phyloP scores from a whole-genome alignment of 37 sponge, comb jelly and placozoan genomes.

The Bolinopsis microptera region DNA sequence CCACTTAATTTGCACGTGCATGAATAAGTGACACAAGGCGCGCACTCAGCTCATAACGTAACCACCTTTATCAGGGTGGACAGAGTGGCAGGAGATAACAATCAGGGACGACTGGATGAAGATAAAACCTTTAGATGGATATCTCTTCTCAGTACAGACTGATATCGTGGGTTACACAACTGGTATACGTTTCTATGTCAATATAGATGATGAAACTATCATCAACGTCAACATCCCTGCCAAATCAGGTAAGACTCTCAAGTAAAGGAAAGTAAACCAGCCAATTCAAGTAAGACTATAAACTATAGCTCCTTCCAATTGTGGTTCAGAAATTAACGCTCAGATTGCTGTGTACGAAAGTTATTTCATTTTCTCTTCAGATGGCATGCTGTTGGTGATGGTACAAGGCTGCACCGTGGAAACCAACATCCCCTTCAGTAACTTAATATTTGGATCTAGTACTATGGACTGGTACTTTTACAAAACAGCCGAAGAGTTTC shows the following conservation, averaged over 20 bases:
- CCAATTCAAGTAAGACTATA: too few relatives aligned
- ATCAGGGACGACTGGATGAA: neutral
- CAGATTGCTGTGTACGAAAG: too few relatives aligned
- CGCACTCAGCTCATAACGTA: too few relatives aligned
- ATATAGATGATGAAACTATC: neutral
- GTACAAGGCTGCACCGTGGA: neutral
- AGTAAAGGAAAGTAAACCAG: too few relatives aligned
- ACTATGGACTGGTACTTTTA: neutral
- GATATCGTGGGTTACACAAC: neutral
- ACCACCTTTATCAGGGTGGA: neutral
- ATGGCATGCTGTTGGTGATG: neutral
- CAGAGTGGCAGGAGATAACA: neutral
- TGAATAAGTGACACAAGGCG: too few relatives aligned
- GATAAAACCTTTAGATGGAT: neutral
- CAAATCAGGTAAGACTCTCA: neutral
- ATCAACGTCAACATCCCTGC: neutral
- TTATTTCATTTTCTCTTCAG: neutral
- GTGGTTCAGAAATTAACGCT: too few relatives aligned
- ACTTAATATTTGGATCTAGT: neutral
- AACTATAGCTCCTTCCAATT: too few relatives aligned
- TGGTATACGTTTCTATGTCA: neutral
- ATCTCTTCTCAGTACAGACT: neutral
- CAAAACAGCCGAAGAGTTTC: neutral
- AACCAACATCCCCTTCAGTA: neutral
- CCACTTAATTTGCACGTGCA: too few relatives aligned